Percentiles rank a stretch among this genome's conserved stretches.
phyloP scores from a whole-genome alignment of 1,140 invertebrate genomes.

The Triops cancriformis region DNA sequence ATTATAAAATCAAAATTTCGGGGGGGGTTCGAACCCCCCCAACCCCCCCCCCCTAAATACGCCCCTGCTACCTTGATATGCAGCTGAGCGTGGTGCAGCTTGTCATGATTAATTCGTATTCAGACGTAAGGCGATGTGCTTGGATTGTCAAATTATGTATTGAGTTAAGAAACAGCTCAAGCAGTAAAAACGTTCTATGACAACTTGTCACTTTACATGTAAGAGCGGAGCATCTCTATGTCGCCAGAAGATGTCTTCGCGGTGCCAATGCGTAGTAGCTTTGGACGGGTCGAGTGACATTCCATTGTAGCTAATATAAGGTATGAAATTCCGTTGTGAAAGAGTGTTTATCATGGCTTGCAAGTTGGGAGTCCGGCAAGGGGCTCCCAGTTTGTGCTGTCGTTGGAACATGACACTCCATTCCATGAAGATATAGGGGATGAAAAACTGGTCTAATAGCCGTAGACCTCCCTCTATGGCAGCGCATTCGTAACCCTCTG shows the following conservation, averaged over 20 bases:
- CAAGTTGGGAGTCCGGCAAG: neutral
- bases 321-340: neutral
- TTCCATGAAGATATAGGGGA: conserved; percentile 39
- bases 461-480: conserved; percentile 28
- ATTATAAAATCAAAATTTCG: too few species aligned
- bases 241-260: conserved; percentile 19
- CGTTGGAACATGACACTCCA: conserved; percentile 31
- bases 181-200: neutral
- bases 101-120: too few species aligned
- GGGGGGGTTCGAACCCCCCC: too few species aligned
- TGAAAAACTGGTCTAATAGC: conserved; percentile 32
- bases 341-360: neutral
- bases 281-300: neutral
- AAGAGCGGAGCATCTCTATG: conserved; percentile 12
- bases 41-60: too few species aligned
- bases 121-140: too few species aligned
- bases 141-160: neutral
- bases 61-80: too few species aligned
- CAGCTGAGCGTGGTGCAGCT: too few species aligned
- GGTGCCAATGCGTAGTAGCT: conserved; percentile 10
- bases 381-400: neutral
- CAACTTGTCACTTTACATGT: neutral
- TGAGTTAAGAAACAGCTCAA: neutral
- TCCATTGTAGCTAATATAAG: conserved; percentile 18
- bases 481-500: conserved; percentile 37